Evolutionary conservation across 1,140 invertebrate genomes (phyloP), one percentile per base, ranked within the genome.

Genomic region (Drosophila obscura): DNA sequence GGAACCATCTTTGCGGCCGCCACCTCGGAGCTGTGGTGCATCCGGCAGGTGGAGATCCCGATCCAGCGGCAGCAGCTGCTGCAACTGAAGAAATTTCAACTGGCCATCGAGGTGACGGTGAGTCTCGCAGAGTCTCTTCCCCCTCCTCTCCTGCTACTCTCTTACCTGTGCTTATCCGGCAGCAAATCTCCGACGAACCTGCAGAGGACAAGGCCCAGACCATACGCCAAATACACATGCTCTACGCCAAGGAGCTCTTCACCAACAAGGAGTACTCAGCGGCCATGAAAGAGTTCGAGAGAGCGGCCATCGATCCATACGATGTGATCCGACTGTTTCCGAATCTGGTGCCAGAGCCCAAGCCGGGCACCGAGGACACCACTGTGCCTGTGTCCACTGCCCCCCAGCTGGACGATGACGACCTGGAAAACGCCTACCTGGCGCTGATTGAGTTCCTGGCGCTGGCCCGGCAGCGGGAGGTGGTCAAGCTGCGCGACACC

Each of bases 291-390:
- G 95, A 98, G 80, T 99, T 99, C 92, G 93, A 96, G 6, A 96
- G 97, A 91, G 92, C 99, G 5, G 95, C 95, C 56, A 98, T 97
- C 44, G 97, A 99, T 94, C 97, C 98, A 0, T 97, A 96, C 55
- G 96, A 98, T 92, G 98, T 99, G 0, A 99, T 99, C 77, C 95
- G 97, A 63, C 92, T 99, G 9, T 99, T 98, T 93, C 98, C 98
- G 2, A 96, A 97, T 90, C 93, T 98, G 61, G 96, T 96, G 1
- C 95, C 95, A 59, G 91, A 92, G 15, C 75, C 78, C 13, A 69
- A 76, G 93, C 94, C 61, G 93, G 92, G 71, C 57, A 83, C 8
- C 68, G 93, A 28, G 71, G 91, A 19, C 95, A 16, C 16, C 2
- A 93, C 5, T 92, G 94, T 73, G 92, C 94, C 50, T 68, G 92